These are phyloP conservation scores for Corydoras sp. DNA, from an alignment of 2,113 vertebrate species.

Conservation along the genomic window DNA sequence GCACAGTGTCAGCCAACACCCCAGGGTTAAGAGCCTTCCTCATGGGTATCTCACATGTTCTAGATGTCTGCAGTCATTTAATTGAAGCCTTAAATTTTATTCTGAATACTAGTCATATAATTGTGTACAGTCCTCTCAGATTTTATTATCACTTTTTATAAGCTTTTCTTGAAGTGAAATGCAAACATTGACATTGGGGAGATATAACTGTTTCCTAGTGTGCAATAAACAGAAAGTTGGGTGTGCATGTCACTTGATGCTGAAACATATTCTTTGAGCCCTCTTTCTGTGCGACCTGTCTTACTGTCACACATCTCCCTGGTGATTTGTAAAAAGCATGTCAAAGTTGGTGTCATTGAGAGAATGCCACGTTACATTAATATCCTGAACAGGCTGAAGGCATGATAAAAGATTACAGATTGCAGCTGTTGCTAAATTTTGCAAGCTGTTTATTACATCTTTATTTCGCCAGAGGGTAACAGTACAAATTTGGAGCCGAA, in stretches of 20 bases:
- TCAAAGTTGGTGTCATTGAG: constrained; percentile 33
- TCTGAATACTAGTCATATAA: no score
- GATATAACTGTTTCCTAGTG: constrained; percentile 21
- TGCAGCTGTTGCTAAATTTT: constrained; percentile 34
- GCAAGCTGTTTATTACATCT: constrained; percentile 39
- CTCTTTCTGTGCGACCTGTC: constrained; percentile 20
- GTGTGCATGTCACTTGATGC: not conserved
- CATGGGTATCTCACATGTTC: no score
- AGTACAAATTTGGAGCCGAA: constrained; percentile 30
- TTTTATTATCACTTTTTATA: no score
- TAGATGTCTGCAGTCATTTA: no score
- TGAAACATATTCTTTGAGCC: constrained; percentile 17
- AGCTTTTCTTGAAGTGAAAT: no score
- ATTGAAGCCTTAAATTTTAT: no score
- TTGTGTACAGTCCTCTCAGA: no score
- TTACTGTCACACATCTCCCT: constrained; percentile 32
- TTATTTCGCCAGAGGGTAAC: constrained; percentile 34
- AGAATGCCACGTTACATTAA: constrained; percentile 35
- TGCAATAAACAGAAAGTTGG: constrained; percentile 21
- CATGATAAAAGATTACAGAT: constrained; percentile 35
- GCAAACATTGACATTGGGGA: not conserved
- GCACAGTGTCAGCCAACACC: no score
- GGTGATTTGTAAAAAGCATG: constrained; percentile 33
- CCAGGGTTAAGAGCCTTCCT: no score
- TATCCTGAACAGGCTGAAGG: constrained; percentile 19